A percentile compares a stretch with the other conserved stretches of the same genome.
phyloP scores from a whole-genome alignment of 2,113 vertebrate genomes.

The Struthio camelus region DNA sequence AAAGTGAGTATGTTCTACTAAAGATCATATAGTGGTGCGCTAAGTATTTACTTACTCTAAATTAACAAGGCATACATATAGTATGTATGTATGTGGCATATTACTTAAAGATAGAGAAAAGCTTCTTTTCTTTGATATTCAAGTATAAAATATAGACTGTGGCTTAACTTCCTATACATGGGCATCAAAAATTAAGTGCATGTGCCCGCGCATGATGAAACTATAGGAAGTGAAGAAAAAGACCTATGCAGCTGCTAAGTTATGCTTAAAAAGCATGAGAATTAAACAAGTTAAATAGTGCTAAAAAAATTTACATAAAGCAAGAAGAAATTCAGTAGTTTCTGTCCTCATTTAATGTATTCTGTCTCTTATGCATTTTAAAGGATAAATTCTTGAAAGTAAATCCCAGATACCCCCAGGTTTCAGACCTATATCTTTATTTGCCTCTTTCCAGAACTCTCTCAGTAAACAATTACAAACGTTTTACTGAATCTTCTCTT shows the following conservation, averaged over 20 bases:
- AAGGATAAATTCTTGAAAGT: neutral
- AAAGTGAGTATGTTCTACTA: neutral
- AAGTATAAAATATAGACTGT: neutral
- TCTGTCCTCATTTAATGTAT: neutral
- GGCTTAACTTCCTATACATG: neutral
- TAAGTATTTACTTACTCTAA: neutral
- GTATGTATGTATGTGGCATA: neutral
- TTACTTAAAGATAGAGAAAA: neutral
- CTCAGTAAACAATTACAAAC: neutral
- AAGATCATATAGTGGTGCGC: neutral
- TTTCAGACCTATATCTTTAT: neutral
- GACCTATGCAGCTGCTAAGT: neutral
- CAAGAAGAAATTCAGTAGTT: neutral
- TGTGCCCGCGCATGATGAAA: neutral
- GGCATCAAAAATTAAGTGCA: neutral
- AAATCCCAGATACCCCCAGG: neutral
- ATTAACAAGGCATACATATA: neutral
- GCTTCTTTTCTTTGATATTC: neutral
- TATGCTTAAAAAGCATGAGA: neutral
- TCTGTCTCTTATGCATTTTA: neutral
- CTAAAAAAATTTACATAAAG: neutral
- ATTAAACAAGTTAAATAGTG: neutral
- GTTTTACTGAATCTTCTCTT: constrained; percentile 7
- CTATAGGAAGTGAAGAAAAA: neutral
- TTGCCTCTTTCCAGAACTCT: neutral